These are phyloP conservation scores for Sebastes kiyomatsui DNA, from an alignment of 2,797 vertebrate species.

Conservation along the genomic window DNA sequence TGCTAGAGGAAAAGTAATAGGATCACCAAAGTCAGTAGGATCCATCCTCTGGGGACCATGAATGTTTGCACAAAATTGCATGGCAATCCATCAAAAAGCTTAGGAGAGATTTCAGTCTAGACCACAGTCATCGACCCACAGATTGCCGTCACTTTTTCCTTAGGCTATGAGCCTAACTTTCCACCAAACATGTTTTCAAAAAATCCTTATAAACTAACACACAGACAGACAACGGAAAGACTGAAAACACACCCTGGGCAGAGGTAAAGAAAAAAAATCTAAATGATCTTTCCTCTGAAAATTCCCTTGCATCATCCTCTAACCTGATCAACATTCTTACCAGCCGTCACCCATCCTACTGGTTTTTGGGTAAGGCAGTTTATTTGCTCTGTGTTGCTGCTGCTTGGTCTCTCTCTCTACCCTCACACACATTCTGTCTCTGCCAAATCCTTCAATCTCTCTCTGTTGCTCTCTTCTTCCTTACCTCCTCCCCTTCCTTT, in stretches of 20 bases:
- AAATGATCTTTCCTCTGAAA: neutral
- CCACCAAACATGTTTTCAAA: neutral
- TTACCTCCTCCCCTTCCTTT: conserved; percentile 28
- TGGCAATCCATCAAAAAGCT: neutral
- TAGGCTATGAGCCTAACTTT: neutral
- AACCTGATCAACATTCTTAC: conserved; percentile 25
- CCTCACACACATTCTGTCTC: conserved; percentile 16
- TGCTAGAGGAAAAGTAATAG: neutral
- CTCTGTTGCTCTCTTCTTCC: conserved; percentile 19
- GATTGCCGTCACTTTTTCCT: neutral
- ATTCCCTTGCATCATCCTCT: neutral
- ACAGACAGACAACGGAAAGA: neutral
- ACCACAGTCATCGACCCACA: neutral
- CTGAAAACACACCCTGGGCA: neutral
- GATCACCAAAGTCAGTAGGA: neutral
- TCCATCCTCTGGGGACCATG: neutral
- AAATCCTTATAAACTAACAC: neutral
- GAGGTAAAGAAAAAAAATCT: neutral
- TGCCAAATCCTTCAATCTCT: conserved; percentile 52
- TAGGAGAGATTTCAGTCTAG: neutral
- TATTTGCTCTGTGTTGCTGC: conserved; percentile 48
- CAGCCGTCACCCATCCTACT: neutral
- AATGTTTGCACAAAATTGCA: neutral
- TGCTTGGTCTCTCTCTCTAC: conserved; percentile 4
- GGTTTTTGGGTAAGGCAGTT: conserved; percentile 14